Percentiles rank a stretch among this genome's conserved stretches.
These are phyloP conservation scores for Andricus grossulariae DNA, from an alignment of 1,140 invertebrate species.

Conservation along the genomic window DNA sequence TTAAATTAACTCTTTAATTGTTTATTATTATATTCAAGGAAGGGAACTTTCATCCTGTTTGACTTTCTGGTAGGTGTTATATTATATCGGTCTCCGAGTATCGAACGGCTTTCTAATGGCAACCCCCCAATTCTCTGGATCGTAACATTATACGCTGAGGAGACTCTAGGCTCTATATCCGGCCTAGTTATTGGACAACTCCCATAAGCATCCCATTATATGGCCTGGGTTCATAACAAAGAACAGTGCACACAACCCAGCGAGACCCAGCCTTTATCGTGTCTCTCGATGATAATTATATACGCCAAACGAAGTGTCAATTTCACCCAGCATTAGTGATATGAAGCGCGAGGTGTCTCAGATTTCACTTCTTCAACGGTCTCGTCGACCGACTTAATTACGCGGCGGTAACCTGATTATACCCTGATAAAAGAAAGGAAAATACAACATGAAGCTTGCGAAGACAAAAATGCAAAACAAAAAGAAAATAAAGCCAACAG, in stretches of 20 bases:
- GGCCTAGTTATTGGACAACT: constrained; percentile 30
- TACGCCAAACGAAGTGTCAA: constrained; percentile 49
- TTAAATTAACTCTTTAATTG: not conserved
- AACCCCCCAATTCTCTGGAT: constrained; percentile 46
- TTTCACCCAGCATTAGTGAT: constrained; percentile 39
- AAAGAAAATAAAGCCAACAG: not conserved
- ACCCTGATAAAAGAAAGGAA: constrained; percentile 4
- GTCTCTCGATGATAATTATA: constrained; percentile 40
- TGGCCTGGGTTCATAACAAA: not conserved
- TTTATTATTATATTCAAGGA: not conserved
- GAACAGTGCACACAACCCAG: not conserved
- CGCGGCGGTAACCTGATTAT: constrained; percentile 34
- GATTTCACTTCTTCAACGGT: not conserved
- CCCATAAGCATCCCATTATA: not conserved
- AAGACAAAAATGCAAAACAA: not conserved
- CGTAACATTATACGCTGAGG: constrained; percentile 61
- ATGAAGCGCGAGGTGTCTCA: not conserved
- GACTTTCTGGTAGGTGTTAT: constrained; percentile 2
- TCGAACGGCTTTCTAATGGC: constrained; percentile 48
- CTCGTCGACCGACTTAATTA: constrained; percentile 15
- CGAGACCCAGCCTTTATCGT: no score
- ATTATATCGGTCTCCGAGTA: constrained; percentile 8
- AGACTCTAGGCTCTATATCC: constrained; percentile 55
- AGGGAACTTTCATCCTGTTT: not conserved
- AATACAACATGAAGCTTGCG: not conserved